Evolutionary conservation across 2,888 invertebrate species (phyloP), one percentile per base, ranked within the genome.

Genomic region (Acleris holmiana): DNA sequence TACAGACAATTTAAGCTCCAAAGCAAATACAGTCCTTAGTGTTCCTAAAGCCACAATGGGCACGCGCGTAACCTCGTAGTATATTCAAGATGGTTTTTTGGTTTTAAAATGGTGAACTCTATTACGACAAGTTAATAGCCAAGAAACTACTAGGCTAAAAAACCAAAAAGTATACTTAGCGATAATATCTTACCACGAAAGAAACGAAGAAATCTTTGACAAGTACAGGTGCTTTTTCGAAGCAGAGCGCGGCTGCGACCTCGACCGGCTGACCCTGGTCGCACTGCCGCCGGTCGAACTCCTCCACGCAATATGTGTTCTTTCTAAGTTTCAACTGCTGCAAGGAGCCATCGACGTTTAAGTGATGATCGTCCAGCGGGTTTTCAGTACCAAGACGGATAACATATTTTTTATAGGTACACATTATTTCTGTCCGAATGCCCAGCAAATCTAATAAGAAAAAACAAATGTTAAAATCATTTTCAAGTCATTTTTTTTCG

Each of bases 221-320:
- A 5, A 67, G 62, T 25, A 70, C 67, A 1, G 71, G 71, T 29
- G 71, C 67, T 59, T 75, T 77, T 2, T 85, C 73, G 65, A 87
- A 92, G 68, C 93, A 93, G n/a, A 82, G 77, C 15, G 88, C 76
- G 1, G 82, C 81, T 1, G 83, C 83, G n/a, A 84, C 65, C 29
- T 74, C 55, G 4, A 88, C 66, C 25, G 78, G 78, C 2, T 75
- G 75, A 4, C 70, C 69, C 7, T 61, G 55, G 4, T 79, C 77
- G 66, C 91, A 91, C 19, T 74, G 68, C 6, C 85, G 78, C 50
- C 76, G 77, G 68, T 92, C 91, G 59, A 91, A 88, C 19, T 82
- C 73, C 67, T 93, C 93, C n/a, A 93, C 59, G 68, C 93, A 93
- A 71, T 91, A 93, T 40, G 80, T 78, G 5, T 79, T 68, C n/a